Evolutionary conservation across 2,888 invertebrate genomes (phyloP), one percentile per base, ranked within the genome.

Genomic region (Notodonta dromedarius): DNA sequence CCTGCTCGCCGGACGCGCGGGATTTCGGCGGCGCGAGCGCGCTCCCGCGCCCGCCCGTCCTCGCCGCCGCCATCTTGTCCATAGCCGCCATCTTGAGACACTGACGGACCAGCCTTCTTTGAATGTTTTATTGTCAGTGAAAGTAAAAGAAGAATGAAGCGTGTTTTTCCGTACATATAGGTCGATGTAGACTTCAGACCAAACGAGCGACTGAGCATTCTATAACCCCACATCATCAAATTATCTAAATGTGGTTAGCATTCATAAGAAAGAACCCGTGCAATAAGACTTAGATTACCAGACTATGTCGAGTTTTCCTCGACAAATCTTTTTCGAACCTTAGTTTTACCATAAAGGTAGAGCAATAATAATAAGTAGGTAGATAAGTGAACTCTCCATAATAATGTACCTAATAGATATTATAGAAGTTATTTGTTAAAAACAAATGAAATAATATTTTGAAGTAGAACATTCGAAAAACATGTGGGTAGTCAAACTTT

Each of bases 1-100:
- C 85, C 0, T 94, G 94, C 61, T 77, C 86, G 0, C 93, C 93
- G 0, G 91, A 93, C 66, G 89, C 89, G 0, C 81, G 77, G 9
- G 93, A 92, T 73, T 93, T 91, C 65, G 87, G 84, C 39, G 88
- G 82, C 32, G 89, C 87, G 3, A 83, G 79, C 73, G 77, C 85
- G 2, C 53, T 85, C 12, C 71, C 83, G 11, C 77, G 77, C 51
- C 83, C 79, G 6, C 76, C 78, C 4, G 46, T 83, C 24, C 65
- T 83, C 61, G 72, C 83, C 66, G 76, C 83, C 67, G 80, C 84
- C 79, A 82, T 88, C 24, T 79, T 85, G 68, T 61, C 74, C 0
- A 9, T 76, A 14, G 80, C 75, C 69, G 82, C 84, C 80, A 86
- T 90, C 46, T 87, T 90, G 73, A 83, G 82, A 66, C 84, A 84